Percentiles rank a stretch among this genome's conserved stretches.
These are phyloP conservation scores for Tinamus guttatus DNA, from an alignment of 2,113 vertebrate species.

Conservation along the genomic window DNA sequence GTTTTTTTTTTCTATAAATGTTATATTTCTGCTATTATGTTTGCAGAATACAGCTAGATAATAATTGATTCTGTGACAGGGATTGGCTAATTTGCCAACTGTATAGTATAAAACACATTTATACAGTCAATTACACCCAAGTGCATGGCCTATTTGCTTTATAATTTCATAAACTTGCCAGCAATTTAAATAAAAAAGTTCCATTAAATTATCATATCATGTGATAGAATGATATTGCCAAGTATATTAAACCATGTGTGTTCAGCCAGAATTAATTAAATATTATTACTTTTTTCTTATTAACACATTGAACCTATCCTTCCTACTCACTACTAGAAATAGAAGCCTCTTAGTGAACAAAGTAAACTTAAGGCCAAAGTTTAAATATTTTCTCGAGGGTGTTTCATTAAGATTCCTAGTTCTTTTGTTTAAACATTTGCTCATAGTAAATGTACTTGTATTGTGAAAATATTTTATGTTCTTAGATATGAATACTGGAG, in stretches of 20 bases:
- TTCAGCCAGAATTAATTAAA: conserved; percentile 90
- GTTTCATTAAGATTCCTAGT: conserved; percentile 82
- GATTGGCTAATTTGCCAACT: conserved; percentile 86
- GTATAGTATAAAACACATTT: conserved; percentile 88
- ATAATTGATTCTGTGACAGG: conserved; percentile 86
- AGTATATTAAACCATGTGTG: conserved; percentile 89
- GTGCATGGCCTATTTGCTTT: conserved; percentile 90
- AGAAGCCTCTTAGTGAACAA: conserved; percentile 84
- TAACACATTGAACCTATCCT: conserved; percentile 86
- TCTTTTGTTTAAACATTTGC: conserved; percentile 88
- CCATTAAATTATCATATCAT: conserved; percentile 90
- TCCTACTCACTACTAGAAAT: conserved; percentile 81
- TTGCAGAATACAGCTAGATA: conserved; percentile 81
- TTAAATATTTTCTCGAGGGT: conserved; percentile 84
- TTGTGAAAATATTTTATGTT: conserved; percentile 86
- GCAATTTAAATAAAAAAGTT: conserved; percentile 91
- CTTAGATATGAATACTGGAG: conserved; percentile 77
- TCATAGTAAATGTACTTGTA: conserved; percentile 83
- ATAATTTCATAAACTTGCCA: conserved; percentile 91
- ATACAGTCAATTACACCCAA: conserved; percentile 90
- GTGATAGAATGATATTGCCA: conserved; percentile 88
- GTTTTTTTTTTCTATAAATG: conserved; percentile 65
- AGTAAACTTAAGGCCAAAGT: conserved; percentile 85
- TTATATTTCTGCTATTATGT: conserved; percentile 82
- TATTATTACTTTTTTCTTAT: conserved; percentile 90